A percentile compares a stretch with the other conserved stretches of the same genome.
These are phyloP conservation scores for Caenorhabditis drosophilae DNA, from an alignment of 2,888 invertebrate genomes.

Conservation along the genomic window DNA sequence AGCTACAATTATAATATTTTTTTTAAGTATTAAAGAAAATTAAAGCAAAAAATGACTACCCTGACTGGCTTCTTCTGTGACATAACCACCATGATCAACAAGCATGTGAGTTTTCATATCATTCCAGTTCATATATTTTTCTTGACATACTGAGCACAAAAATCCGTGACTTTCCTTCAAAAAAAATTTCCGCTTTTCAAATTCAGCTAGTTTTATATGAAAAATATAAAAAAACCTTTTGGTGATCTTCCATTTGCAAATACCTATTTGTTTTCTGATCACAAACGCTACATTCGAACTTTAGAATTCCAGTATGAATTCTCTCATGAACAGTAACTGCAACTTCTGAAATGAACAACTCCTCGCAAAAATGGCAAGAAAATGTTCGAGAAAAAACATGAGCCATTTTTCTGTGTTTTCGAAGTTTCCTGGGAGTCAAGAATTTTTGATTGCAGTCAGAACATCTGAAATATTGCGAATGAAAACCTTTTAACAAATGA, in stretches of 20 bases:
- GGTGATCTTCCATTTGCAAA: constrained; percentile 65
- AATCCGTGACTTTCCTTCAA: constrained; percentile 67
- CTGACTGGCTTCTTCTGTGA: constrained; percentile 62
- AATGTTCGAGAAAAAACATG: constrained; percentile 68
- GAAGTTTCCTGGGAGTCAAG: constrained; percentile 67
- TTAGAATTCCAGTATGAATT: constrained; percentile 69
- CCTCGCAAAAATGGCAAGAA: constrained; percentile 69
- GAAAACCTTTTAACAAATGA: too few relatives aligned
- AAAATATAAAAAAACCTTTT: constrained; percentile 36
- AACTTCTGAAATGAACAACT: constrained; percentile 65
- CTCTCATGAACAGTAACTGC: constrained; percentile 67
- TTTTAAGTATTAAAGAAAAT: constrained; percentile 1
- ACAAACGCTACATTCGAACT: constrained; percentile 66
- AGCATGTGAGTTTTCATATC: constrained; percentile 69
- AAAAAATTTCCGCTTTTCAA: not conserved
- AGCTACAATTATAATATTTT: constrained; percentile 48
- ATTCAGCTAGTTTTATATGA: constrained; percentile 2
- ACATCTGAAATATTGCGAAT: constrained; percentile 58
- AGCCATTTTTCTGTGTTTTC: constrained; percentile 68
- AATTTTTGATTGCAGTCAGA: constrained; percentile 67
- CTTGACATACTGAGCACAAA: constrained; percentile 66
- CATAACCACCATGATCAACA: constrained; percentile 65
- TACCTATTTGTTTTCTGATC: constrained; percentile 61
- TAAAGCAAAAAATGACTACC: constrained; percentile 39
- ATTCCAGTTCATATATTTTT: constrained; percentile 60